Base-by-base conservation (phyloP, 2,113 vertebrate genomes). In the Micronycteris hirsuta region DNA sequence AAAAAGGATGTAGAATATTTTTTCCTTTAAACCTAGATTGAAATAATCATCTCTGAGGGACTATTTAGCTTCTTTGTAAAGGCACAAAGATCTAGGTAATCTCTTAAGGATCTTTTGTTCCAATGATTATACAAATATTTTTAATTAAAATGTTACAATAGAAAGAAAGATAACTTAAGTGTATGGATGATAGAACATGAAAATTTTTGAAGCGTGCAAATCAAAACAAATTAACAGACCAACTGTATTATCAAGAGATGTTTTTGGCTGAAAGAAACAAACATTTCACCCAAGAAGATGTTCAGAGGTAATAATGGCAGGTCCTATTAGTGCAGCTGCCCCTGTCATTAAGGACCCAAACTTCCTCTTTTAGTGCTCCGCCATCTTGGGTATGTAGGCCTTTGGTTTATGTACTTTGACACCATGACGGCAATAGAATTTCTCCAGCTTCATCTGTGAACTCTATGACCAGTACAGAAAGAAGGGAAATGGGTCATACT, bases 321-420 rank as follows among this genome's bases (percentile, higher is more conserved):
- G 36, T 84, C 61, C 4, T 80, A 4, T 90, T 63, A 54, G 20
- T 58, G 31, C 4, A 91, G 5, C 56, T 65, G 17, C 14, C 33
- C 6, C 43, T 70, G 28, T 70, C 63, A 74, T 33, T 81, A 78
- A 89, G 68, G 33, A 61, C 33, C 26, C 56, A 76, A 22, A 89
- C 15, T 92, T 89, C 93, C 38, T 78, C 26, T 81, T 96, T 95
- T 91, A 68, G 67, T 77, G 38, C 24, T 71, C 70, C 11, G n/a
- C 12, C 33, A 14, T 92, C 24, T 95, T 86, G 31, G 4, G 3
- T 65, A 8, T 73, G 9, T 86, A 83, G 8, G 13, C 16, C 22
- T 89, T 92, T 65, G 9, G 11, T 10, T n/a, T 76, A 89, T 12
- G 56, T 49, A 22, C 5, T 31, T 80, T 92, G 49, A 70, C 4